Evolutionary conservation across 2,888 invertebrate species (phyloP).

Genomic region (Drosophila kambysellisi): DNA sequence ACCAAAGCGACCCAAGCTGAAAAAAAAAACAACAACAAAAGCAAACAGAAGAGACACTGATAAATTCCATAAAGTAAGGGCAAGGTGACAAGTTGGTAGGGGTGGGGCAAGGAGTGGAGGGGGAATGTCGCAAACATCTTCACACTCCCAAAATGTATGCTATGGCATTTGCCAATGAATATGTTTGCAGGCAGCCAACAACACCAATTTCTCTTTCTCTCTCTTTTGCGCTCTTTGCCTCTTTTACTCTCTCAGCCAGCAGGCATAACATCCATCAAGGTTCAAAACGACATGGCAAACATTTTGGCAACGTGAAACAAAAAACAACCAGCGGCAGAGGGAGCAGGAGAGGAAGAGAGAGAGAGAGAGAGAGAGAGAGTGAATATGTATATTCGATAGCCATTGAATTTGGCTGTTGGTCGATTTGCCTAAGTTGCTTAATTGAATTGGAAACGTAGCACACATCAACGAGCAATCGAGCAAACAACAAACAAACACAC

Average conservation of each 20-base stretch:
- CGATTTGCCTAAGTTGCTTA: constrained; percentile 44
- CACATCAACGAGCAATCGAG: constrained; percentile 18
- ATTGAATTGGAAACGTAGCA: constrained; percentile 60
- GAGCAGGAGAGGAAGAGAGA: not conserved
- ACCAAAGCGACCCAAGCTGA: constrained; percentile 33
- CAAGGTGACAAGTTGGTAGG: not conserved
- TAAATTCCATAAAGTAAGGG: not conserved
- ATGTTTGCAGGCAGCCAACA: constrained; percentile 8
- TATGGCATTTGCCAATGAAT: constrained; percentile 44
- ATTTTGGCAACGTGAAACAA: constrained; percentile 55
- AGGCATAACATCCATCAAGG: constrained; percentile 60
- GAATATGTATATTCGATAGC: constrained; percentile 16
- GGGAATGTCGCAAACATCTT: constrained; percentile 7
- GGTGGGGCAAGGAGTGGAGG: not conserved
- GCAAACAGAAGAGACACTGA: not conserved
- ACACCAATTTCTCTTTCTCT: not conserved
- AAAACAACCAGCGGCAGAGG: constrained; percentile 7
- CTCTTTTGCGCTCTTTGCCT: not conserved
- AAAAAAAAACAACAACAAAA: constrained; percentile 1
- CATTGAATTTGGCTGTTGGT: constrained; percentile 33
- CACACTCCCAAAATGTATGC: constrained; percentile 63
- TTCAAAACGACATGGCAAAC: constrained; percentile 67
- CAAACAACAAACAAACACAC: constrained; percentile 10
- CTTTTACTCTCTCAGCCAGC: not conserved
- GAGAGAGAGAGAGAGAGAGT: not conserved